Evolutionary conservation across 2,888 invertebrate species (phyloP), one percentile per base, ranked within the genome.

Genomic region (Holacanthella duospinosa): DNA sequence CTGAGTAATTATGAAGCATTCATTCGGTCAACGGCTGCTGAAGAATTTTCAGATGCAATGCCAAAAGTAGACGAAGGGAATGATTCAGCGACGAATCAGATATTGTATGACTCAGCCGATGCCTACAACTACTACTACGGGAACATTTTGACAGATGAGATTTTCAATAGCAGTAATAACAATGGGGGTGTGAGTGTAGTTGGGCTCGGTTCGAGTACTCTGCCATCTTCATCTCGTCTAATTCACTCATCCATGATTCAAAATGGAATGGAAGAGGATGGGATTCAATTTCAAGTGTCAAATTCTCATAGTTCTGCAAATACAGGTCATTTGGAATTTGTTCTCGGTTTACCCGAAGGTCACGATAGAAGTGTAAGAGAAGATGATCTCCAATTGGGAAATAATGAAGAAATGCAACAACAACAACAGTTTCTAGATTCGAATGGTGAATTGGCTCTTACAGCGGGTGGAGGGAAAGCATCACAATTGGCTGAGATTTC

Each of bases 141-240:
- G 29, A 70, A 67, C 29, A 68, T 70, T 59, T 61, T 72, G 2
- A 62, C 60, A 21, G 72, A 72, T 63, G 72, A 72, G 43, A 70
- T 70, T 43, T 68, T 71, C 25, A 25, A 53, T 6, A 55, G 48
- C 3, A 27, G 53, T 6, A 29, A 43, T 60, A 55, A 64, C 6
- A 56, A 25, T 9, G 26, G n/a, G 12, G 36, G 28, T 21, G 19
- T 28, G n/a, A 29, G 4, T 29, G 19, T 24, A 48, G 62, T 27
- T 9, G 21, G n/a, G 12, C 36, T 16, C n/a, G 6, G 12, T 55
- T 9, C 48, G 6, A n/a, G 36, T n/a, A n/a, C n/a, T n/a, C n/a
- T n/a, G n/a, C 26, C 56, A 6, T 48, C 48, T 21, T 48, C 48
- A 48, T 48, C 48, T 4, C 48, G 48, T 16, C 48, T 48, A 9